phyloP scores from a whole-genome alignment of 2,888 invertebrate genomes.

The Crossocerus cetratus region DNA sequence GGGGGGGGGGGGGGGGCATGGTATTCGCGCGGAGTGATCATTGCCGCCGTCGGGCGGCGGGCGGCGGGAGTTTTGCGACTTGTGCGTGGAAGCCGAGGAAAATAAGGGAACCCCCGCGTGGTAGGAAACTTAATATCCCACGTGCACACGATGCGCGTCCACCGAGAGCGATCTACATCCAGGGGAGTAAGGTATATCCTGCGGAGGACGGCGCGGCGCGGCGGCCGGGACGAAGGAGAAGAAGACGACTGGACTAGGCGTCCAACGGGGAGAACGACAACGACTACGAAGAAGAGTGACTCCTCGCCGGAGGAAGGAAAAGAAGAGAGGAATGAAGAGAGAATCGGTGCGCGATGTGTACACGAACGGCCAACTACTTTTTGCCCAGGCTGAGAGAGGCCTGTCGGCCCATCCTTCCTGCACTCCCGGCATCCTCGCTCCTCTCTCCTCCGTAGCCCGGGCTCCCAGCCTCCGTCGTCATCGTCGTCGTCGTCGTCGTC shows the following conservation, averaged over 20 bases:
- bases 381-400: constrained; percentile 65
- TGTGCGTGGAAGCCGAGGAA: constrained; percentile 24
- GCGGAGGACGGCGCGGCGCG: constrained; percentile 5
- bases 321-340: constrained; percentile 35
- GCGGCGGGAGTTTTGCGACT: constrained; percentile 1
- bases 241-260: constrained; percentile 18
- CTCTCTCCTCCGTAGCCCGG: constrained; percentile 26
- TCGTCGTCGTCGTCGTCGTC: constrained; percentile 20
- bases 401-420: constrained; percentile 52
- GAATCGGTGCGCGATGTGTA: constrained; percentile 52
- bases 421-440: constrained; percentile 11
- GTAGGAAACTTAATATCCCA: constrained; percentile 40
- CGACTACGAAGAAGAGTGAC: constrained; percentile 19
- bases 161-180: constrained; percentile 38
- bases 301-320: constrained; percentile 18
- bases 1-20: background rate
- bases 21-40: background rate
- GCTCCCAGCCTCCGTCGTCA: constrained; percentile 13
- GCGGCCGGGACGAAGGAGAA: background rate
- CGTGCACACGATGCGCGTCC: constrained; percentile 9
- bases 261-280: constrained; percentile 11
- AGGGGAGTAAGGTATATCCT: constrained; percentile 26
- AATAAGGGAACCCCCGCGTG: constrained; percentile 19
- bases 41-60: background rate
- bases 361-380: constrained; percentile 71